Evolutionary conservation across 1,140 invertebrate species (phyloP), one percentile per base, ranked within the genome.

Genomic region (Penaeus indicus): DNA sequence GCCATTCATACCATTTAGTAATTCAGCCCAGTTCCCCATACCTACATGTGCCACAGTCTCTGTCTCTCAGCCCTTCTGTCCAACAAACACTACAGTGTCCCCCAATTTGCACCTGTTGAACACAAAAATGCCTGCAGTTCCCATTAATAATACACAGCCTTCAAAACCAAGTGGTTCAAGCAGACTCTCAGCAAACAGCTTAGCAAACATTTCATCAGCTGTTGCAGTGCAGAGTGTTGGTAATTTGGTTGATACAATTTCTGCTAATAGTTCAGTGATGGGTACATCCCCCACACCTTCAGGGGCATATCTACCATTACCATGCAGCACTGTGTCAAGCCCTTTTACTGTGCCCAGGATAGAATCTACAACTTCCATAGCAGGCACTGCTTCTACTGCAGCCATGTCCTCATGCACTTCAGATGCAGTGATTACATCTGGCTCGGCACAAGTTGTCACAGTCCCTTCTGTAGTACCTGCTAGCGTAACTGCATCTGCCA

Each of bases 11-110:
- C n/a, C 47, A 27, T 60, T 60, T 27, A 80, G 38, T 54, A 85
- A n/a, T 27, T 60, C 84, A 38, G 18, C 72, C 62, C 54, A 54
- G 32, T n/a, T 60, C 69, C 47, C 77, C 38, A 8, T 79, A 19
- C 22, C 85, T 42, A 47, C 85, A n/a, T 86, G 75, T 60, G 62
- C 75, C 61, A 25, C 67, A 72, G 75, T 67, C 54, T 18, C 81
- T 25, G 22, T 80, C 32, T 38, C 78, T 22, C 78, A 80, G 22
- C 11, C 78, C 78, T 60, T 80, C 8, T 80, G 27, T 60, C 78
- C 47, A 60, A 27, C 22, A 38, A 54, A 11, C 19, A 8, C 78
- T 19, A 42, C 78, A 80, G 47, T 80, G 16, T 80, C 78, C 10
- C 25, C 38, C 13, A 80, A 60, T 80, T 80, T 80, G n/a, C 32